Conservation (phyloP, 2,797 vertebrate species). For the Lacerta agilis region DNA sequence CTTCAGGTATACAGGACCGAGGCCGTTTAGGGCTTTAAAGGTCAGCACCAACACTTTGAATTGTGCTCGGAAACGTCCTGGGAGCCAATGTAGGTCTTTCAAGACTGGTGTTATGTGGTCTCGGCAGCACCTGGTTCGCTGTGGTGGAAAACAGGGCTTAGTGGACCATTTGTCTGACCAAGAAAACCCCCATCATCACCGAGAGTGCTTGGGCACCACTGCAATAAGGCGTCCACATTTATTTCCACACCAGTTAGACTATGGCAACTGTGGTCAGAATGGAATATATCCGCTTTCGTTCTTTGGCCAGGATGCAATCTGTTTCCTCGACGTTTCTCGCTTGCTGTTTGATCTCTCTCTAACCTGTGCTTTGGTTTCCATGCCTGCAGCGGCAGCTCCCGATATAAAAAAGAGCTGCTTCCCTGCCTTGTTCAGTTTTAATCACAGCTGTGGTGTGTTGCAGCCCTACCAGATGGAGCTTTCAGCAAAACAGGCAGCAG, state of each 20-base stretch:
- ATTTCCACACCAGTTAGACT: not conserved
- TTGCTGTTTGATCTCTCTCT: not conserved
- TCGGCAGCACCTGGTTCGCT: not conserved
- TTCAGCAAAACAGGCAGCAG: not conserved
- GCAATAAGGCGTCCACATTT: not conserved
- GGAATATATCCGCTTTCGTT: not conserved
- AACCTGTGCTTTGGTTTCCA: not conserved
- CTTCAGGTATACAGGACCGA: too few relatives aligned
- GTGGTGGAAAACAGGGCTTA: not conserved
- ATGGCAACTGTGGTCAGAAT: not conserved
- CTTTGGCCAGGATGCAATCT: not conserved
- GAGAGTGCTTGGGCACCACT: not conserved
- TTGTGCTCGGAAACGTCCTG: too few relatives aligned
- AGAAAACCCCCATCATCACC: not conserved
- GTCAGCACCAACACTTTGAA: too few relatives aligned
- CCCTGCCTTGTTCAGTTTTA: not conserved
- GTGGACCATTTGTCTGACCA: not conserved
- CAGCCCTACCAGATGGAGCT: not conserved
- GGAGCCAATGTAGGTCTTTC: too few relatives aligned
- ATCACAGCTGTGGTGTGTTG: not conserved
- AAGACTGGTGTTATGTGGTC: too few relatives aligned
- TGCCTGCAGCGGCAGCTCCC: not conserved
- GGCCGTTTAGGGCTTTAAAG: too few relatives aligned
- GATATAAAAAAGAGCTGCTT: not conserved
- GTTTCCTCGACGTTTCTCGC: not conserved